phyloP scores from a whole-genome alignment of 1,140 invertebrate species.

The Aphaenogaster rudis region DNA sequence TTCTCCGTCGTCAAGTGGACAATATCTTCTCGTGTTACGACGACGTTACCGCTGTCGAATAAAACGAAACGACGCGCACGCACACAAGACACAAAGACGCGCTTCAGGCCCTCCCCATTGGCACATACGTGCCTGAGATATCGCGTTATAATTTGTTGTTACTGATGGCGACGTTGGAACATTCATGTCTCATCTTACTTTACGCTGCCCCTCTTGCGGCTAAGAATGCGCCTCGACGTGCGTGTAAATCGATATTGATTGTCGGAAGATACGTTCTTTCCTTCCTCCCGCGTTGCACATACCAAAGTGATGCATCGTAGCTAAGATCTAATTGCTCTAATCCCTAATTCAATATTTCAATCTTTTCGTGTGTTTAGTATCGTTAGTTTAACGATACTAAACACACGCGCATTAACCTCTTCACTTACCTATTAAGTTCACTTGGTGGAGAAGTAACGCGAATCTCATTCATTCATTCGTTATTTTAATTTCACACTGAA shows the following conservation, averaged over 20 bases:
- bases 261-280: slow-evolving; percentile 19
- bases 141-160: slow-evolving; percentile 70
- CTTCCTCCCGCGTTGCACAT: not conserved
- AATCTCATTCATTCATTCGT: too few species aligned
- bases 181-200: slow-evolving; percentile 4
- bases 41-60: slow-evolving; percentile 75
- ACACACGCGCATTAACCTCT: not conserved
- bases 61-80: slow-evolving; percentile 70
- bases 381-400: not conserved
- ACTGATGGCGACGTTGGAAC: slow-evolving; percentile 48
- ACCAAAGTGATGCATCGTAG: not conserved
- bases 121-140: slow-evolving; percentile 46
- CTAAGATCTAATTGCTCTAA: not conserved
- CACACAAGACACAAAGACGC: slow-evolving; percentile 8
- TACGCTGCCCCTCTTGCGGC: not conserved
- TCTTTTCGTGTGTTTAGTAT: not conserved
- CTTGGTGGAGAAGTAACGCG: too few species aligned
- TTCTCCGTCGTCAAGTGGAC: slow-evolving; percentile 77
- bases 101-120: slow-evolving; percentile 25
- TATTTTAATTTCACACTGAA: too few species aligned
- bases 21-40: slow-evolving; percentile 81
- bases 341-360: not conserved
- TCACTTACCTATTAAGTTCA: too few species aligned
- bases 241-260: slow-evolving; percentile 50
- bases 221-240: not conserved